Evolutionary conservation across 2,888 invertebrate species (phyloP), one percentile per base, ranked within the genome.

Genomic region (Hedychridium roseum): DNA sequence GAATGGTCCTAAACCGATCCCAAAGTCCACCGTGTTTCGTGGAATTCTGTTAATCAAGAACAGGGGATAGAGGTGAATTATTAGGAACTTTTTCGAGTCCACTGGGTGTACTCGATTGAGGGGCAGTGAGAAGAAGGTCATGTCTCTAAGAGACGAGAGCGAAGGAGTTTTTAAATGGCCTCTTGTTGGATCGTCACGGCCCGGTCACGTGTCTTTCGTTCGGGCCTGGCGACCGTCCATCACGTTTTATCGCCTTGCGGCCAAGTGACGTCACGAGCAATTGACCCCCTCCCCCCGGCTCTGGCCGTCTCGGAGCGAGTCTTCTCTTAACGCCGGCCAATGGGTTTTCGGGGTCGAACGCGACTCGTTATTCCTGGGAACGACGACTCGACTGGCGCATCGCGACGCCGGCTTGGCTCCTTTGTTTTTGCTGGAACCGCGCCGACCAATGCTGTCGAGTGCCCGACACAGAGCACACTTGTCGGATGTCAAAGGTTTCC

Each of bases 231-330:
- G n/a, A n/a, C 51, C 60, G 54, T 54, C 60, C 53, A 62, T 62
- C 58, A 57, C 52, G 52, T 61, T 63, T 64, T 53, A 68, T 62
- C 60, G 59, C 57, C 60, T 65, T 65, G 55, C 57, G 54, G 49
- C 53, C n/a, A n/a, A 50, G 47, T 69, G 68, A 69, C 68, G 68
- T 68, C 66, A 70, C 58, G 61, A 52, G 52, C 68, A 70, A 64
- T 64, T 64, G 64, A 66, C 64, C 66, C 66, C 57, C 54, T 54
- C n/a, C n/a, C n/a, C n/a, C n/a, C n/a, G n/a, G n/a, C n/a, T n/a
- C n/a, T n/a, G n/a, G n/a, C n/a, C n/a, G n/a, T n/a, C n/a, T n/a
- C n/a, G n/a, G n/a, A n/a, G n/a, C n/a, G n/a, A n/a, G n/a, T n/a
- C n/a, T n/a, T n/a, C n/a, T n/a, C n/a, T 66, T 60, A 62, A 58